Conservation (phyloP, 2,113 vertebrate species). For the Microtus pennsylvanicus region DNA sequence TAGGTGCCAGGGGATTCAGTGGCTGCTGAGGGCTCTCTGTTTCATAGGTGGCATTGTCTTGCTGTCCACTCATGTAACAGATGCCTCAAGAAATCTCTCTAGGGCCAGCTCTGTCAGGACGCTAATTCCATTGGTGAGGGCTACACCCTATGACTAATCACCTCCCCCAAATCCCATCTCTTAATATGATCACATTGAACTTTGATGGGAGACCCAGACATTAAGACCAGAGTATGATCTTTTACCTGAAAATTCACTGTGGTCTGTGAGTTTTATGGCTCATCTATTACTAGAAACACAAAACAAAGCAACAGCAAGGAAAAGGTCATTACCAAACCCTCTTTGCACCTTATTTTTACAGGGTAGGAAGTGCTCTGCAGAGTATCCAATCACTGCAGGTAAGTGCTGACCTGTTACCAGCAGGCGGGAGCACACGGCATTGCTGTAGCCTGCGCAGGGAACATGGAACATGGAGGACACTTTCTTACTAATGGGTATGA, state of each 20-base stretch:
- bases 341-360: not conserved
- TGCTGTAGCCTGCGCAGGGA: not conserved
- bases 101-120: not conserved
- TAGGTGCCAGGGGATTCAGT: too few relatives aligned
- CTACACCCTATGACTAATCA: not conserved
- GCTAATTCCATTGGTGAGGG: not conserved
- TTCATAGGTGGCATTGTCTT: not conserved
- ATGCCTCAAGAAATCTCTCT: not conserved
- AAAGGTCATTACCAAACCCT: not conserved
- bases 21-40: not conserved
- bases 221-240: not conserved
- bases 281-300: not conserved
- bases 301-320: not conserved
- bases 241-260: not conserved
- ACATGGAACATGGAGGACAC: not conserved
- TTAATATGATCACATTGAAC: not conserved
- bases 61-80: not conserved
- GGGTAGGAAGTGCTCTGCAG: accelerated
- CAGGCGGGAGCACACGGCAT: not conserved
- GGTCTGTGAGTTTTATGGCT: not conserved
- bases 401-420: not conserved
- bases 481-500: not conserved
- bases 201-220: not conserved
- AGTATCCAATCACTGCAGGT: accelerated
- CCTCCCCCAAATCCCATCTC: not conserved